Conservation (phyloP, 2,888 invertebrate species). For the Athrips mouffetella region DNA sequence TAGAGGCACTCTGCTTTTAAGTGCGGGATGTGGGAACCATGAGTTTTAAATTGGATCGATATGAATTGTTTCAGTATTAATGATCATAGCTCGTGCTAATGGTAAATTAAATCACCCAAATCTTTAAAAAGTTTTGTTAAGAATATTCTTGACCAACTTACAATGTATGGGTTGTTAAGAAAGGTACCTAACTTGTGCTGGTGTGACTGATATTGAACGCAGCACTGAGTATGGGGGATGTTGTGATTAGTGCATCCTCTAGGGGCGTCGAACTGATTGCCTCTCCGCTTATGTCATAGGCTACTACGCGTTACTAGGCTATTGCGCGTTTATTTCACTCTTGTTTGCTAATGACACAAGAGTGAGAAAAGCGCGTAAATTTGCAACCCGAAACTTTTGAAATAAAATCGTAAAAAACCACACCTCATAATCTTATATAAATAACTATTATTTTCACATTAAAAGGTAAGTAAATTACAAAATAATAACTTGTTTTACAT, state of each 20-base stretch:
- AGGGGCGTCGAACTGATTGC: slow-evolving; percentile 56
- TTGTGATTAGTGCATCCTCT: slow-evolving; percentile 59
- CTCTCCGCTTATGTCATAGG: slow-evolving; percentile 4
- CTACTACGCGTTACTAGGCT: background rate
- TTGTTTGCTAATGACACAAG: no score
- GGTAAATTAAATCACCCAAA: no score
- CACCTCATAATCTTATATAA: no score
- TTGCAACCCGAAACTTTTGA: no score
- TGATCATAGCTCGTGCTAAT: background rate
- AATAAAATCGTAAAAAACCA: no score
- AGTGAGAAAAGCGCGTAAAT: no score
- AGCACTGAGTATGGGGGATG: slow-evolving; percentile 25
- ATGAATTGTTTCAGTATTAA: slow-evolving; percentile 13
- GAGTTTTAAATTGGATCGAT: background rate
- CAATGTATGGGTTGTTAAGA: no score
- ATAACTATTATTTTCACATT: no score
- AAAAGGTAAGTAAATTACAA: no score
- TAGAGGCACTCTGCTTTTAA: slow-evolving; percentile 24
- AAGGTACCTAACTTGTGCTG: background rate
- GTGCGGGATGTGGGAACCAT: background rate
- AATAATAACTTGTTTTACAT: no score
- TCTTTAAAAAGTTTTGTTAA: no score
- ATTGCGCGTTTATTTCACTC: background rate
- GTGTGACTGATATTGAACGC: slow-evolving; percentile 6
- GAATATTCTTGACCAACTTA: no score